Base-by-base conservation (phyloP, 1,140 invertebrate species). In the Atta colombica region DNA sequence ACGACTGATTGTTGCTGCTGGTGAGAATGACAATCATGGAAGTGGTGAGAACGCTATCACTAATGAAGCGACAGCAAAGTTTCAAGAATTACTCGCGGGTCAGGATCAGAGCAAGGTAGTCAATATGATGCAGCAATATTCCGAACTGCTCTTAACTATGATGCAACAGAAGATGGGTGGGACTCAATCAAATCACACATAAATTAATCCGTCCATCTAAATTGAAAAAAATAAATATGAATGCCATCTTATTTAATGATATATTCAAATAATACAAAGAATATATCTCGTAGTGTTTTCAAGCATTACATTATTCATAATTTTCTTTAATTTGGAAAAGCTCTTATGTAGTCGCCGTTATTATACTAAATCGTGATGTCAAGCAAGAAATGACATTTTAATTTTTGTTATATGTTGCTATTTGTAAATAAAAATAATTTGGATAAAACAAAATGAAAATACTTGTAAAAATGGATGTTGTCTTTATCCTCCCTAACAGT, bases 111-210 rank as follows among this genome's bases (percentile, higher is more conserved):
- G 95, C 21, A 95, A 96, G 65, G 94, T 96, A 25, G 96, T 96
- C 21, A 96, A 95, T 74, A 96, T 97, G 94, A 96, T 97, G 95
- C 96, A 97, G 90, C 96, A 97, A 86, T 97, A 97, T 92, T 96
- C 96, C 2, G 96, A 97, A 86, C 94, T 97, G 92, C 92, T 97
- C 6, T 90, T 97, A 12, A 96, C 92, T 74, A 96, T 97, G 94
- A 96, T 97, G 93, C 96, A 97, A 91, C 96, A 97, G 89, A 96
- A 96, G 91, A 96, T 97, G 94, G 92, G 91, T 77, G 90, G 92
- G n/a, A 90, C 92, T 21, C 94, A 94, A 87, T 77, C 93, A 18
- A 94, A 94, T 93, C 94, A 95, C 66, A 94, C 92, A 58, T 95
- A 93, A 93, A 89, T 45, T 45, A 45, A 45, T 92, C 87, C 89